These are phyloP conservation scores for Pristiophorus japonicus DNA, from an alignment of 2,113 vertebrate genomes.

Conservation along the genomic window DNA sequence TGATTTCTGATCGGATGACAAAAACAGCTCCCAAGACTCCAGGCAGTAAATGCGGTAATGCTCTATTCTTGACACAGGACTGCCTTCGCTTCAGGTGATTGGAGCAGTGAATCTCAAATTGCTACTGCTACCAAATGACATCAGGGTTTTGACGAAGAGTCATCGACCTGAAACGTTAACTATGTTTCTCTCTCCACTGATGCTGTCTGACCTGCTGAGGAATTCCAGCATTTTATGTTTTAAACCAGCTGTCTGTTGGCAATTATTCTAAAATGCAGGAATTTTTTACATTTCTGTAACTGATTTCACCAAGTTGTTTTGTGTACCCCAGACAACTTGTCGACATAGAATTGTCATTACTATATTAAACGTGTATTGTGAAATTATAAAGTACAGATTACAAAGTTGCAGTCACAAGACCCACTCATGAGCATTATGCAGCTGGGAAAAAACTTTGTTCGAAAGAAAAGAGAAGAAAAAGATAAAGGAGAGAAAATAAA, in stretches of 20 bases:
- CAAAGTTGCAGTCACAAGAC: neutral
- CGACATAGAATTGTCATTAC: neutral
- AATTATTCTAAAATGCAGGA: neutral
- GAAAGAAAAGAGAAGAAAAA: no score
- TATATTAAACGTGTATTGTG: neutral
- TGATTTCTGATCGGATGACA: neutral
- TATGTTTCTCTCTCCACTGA: no score
- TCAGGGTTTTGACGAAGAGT: no score
- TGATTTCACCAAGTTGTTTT: neutral
- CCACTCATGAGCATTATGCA: neutral
- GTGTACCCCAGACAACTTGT: neutral
- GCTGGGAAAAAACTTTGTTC: neutral
- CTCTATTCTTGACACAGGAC: neutral
- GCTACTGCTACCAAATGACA: neutral
- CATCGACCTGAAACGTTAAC: no score
- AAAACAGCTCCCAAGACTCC: neutral
- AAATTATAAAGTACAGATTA: neutral
- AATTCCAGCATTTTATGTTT: no score
- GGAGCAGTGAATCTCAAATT: neutral
- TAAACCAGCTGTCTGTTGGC: neutral
- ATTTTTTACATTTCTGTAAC: neutral
- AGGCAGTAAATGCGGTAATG: neutral
- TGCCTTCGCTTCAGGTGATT: neutral
- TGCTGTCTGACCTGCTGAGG: no score
- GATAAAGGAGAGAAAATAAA: neutral